phyloP scores from a whole-genome alignment of 2,113 vertebrate genomes.

The Chelonoidis abingdonii region DNA sequence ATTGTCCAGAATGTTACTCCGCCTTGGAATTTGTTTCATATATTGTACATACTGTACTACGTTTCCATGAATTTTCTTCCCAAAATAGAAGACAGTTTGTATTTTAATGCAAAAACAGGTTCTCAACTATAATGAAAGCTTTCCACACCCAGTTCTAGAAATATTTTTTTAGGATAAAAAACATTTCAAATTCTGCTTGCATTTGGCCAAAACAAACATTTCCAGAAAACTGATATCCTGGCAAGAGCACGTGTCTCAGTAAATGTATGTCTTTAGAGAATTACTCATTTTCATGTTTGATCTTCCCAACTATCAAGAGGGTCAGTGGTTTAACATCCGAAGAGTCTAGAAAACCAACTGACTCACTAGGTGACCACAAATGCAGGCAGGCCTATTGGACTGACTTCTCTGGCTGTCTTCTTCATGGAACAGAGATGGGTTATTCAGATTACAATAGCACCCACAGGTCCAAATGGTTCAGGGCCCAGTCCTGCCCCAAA shows the following conservation, averaged over 20 bases:
- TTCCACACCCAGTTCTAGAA: background rate
- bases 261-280: background rate
- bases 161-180: background rate
- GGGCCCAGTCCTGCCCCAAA: background rate
- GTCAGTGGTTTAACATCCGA: conserved; percentile 44
- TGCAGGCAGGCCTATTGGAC: background rate
- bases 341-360: conserved; percentile 29
- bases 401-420: background rate
- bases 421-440: background rate
- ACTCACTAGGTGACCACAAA: conserved; percentile 44
- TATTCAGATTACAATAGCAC: background rate
- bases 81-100: background rate
- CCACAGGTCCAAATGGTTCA: background rate
- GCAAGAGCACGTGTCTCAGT: background rate
- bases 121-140: background rate
- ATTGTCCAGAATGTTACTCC: background rate
- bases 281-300: conserved; percentile 6
- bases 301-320: conserved; percentile 11
- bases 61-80: background rate
- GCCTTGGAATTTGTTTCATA: background rate
- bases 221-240: background rate
- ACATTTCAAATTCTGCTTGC: background rate
- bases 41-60: background rate
- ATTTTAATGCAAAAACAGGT: background rate
- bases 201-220: background rate